These are phyloP conservation scores for Cliona cf. orientalis DNA, from an alignment of 37 sponge, comb jelly and placozoan genomes.

Conservation along the genomic window DNA sequence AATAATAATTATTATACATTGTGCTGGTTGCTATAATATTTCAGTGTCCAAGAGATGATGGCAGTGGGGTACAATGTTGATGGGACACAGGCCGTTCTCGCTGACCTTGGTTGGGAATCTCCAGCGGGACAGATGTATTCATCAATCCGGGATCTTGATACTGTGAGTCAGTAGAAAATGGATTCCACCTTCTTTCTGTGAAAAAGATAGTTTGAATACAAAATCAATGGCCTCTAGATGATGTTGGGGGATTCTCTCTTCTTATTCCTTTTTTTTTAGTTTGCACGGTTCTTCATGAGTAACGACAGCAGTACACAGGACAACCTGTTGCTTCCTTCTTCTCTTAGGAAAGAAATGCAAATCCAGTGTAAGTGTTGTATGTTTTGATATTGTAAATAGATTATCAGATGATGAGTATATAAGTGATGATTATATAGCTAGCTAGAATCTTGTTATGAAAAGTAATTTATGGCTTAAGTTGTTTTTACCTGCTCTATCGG, in stretches of 20 bases:
- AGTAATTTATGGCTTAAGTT: no score
- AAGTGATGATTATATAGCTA: no score
- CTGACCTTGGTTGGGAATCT: slow-evolving; percentile 64
- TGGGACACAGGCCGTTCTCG: slow-evolving; percentile 55
- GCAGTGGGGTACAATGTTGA: slow-evolving; percentile 68
- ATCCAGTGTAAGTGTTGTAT: neutral
- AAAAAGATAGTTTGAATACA: no score
- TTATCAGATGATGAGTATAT: neutral
- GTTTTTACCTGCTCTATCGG: no score
- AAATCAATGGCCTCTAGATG: no score
- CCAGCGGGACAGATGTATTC: slow-evolving; percentile 90
- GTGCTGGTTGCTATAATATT: neutral
- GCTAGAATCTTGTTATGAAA: no score
- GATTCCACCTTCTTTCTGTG: neutral
- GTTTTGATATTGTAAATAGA: no score
- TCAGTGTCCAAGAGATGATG: slow-evolving; percentile 58
- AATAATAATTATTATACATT: neutral
- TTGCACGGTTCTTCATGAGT: slow-evolving; percentile 30
- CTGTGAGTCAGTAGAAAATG: slow-evolving; percentile 10
- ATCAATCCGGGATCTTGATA: slow-evolving; percentile 57
- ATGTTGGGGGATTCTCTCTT: neutral
- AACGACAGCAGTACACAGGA: neutral
- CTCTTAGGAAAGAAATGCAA: neutral
- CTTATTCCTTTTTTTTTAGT: neutral
- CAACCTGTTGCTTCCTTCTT: neutral